Evolutionary conservation across 1,140 invertebrate species (phyloP).

Genomic region (Gyrodactylus bullatarudis): DNA sequence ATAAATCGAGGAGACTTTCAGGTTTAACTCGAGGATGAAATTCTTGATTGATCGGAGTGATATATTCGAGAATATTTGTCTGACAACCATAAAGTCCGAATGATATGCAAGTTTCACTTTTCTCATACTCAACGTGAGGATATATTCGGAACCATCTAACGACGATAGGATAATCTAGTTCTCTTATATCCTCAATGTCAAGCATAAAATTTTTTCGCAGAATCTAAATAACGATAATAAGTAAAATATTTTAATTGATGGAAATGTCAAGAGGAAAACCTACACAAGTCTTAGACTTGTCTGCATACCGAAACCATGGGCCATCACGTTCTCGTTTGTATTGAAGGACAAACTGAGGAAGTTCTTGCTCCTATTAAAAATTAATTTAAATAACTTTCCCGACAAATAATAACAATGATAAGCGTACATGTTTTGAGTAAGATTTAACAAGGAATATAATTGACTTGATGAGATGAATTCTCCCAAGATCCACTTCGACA

Average conservation of each 20-base stretch:
- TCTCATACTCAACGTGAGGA: background rate
- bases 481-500: background rate
- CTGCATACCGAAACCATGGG: background rate
- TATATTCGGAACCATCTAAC: background rate
- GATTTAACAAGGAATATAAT: background rate
- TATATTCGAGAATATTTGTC: background rate
- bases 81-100: background rate
- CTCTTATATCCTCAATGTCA: background rate
- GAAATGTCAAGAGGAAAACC: background rate
- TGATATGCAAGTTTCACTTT: background rate
- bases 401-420: background rate
- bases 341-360: background rate
- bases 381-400: background rate
- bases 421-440: background rate
- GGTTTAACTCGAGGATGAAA: background rate
- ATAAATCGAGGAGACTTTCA: too few relatives aligned
- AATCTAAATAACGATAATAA: background rate
- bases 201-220: background rate
- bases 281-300: background rate
- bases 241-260: background rate
- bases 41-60: background rate
- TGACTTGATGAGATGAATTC: background rate
- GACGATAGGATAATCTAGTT: background rate
- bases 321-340: background rate
- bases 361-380: background rate